Conservation (phyloP, 2,888 invertebrate genomes). For the Hypselothyrea guttata region DNA sequence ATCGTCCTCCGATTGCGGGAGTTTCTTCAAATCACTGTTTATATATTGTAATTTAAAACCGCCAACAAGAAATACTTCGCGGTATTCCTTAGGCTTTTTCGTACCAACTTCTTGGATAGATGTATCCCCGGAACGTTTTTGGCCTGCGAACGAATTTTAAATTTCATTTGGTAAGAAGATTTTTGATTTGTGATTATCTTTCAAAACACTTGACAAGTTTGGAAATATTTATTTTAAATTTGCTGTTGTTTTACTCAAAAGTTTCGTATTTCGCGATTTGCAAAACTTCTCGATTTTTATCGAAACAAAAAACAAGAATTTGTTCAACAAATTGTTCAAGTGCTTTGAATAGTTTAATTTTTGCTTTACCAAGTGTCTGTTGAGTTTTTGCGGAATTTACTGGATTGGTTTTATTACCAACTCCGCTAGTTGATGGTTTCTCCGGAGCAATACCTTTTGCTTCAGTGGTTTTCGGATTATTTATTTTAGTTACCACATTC, state of each 20-base stretch:
- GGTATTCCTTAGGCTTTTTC: too few relatives aligned
- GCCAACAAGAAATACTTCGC: constrained; percentile 45
- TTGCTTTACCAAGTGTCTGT: constrained; percentile 19
- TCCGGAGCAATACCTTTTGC: too few relatives aligned
- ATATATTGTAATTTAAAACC: constrained; percentile 48
- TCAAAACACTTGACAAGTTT: constrained; percentile 14
- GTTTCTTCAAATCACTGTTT: background rate
- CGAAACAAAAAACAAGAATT: background rate
- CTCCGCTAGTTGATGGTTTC: background rate
- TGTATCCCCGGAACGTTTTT: constrained; percentile 28
- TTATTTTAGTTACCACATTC: background rate
- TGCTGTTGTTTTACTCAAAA: too few relatives aligned
- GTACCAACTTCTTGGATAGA: too few relatives aligned
- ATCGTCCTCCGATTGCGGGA: constrained; percentile 45
- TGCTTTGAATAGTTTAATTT: constrained; percentile 5
- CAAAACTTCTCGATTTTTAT: too few relatives aligned
- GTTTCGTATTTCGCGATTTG: too few relatives aligned
- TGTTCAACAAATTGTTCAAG: background rate
- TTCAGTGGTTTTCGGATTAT: background rate
- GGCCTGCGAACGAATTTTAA: constrained; percentile 35
- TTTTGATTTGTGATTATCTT: too few relatives aligned
- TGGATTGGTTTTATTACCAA: too few relatives aligned
- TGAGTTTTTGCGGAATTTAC: background rate
- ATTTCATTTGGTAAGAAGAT: constrained; percentile 2
- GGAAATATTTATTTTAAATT: too few relatives aligned